Evolutionary conservation across 2,888 invertebrate species (phyloP), one percentile per base, ranked within the genome.

Genomic region (Caenorhabditis panamensis): DNA sequence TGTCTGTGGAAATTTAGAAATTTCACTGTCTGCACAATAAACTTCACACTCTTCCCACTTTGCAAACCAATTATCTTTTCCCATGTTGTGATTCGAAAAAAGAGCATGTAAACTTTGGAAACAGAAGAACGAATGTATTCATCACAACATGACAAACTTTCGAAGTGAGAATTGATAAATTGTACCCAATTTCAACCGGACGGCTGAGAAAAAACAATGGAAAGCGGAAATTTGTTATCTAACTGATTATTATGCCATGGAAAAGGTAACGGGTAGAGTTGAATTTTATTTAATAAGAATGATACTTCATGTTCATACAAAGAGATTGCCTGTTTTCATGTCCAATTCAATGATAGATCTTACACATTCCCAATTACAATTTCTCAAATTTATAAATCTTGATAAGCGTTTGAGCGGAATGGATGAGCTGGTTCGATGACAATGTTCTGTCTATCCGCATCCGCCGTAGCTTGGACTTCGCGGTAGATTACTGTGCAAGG

Each of bases 401-500:
- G 80, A 22, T 80, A 80, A 6, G 68, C 61, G 16, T 75, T 75
- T 3, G 80, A 36, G 8, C 75, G 56, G 73, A 81, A 84, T 31
- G 84, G 84, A 62, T 84, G 81, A 13, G 84, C 82, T 56, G 81
- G 72, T 51, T 83, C 82, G 13, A 84, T 82, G 2, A 79, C 72
- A 36, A 84, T 81, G 16, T 73, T 64, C 18, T 82, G 79, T 13
- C 73, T 61, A 9, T 71, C 71, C 0, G 54, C 18, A 18, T 76
- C 72, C 4, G 53, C 51, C 9, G 4, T 53, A 0, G 58, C 61
- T 37, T 86, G 86, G 9, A 86, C 84, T 66, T 85, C 84, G 13
- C 86, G 81, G 59, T 90, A 90, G 54, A 90, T 84, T 24, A 89
- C 68, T 18, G 86, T 77, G 44, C 87, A 84, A 1, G 90, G 90